A percentile compares a stretch with the other conserved stretches of the same genome.
Evolutionary conservation across 1,140 invertebrate genomes (phyloP).

Genomic region (Drosophila ficusphila): DNA sequence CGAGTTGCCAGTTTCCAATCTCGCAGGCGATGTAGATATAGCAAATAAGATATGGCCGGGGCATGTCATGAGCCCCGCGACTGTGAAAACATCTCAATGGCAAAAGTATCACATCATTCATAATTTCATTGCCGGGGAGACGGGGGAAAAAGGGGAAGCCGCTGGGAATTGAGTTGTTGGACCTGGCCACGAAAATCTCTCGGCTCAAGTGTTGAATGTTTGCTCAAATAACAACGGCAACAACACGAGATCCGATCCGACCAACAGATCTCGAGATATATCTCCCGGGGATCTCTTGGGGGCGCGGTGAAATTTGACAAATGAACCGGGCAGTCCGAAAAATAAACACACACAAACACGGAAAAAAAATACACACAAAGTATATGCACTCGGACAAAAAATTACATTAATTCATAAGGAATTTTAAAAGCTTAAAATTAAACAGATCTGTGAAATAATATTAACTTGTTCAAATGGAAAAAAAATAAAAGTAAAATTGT

Average conservation of each 20-base stretch:
- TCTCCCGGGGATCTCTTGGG: constrained; percentile 55
- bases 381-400: constrained; percentile 1
- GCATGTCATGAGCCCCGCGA: constrained; percentile 77
- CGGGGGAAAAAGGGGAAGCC: background rate
- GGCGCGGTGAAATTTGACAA: constrained; percentile 80
- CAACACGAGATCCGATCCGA: constrained; percentile 42
- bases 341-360: constrained; percentile 29
- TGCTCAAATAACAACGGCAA: constrained; percentile 79
- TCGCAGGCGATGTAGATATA: constrained; percentile 74
- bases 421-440: no score
- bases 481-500: no score
- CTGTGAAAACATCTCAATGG: constrained; percentile 83
- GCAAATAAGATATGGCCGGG: constrained; percentile 81
- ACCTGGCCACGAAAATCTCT: constrained; percentile 80
- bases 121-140: constrained; percentile 73
- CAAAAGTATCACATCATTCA: constrained; percentile 84
- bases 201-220: constrained; percentile 82
- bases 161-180: constrained; percentile 75
- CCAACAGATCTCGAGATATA: constrained; percentile 53
- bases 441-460: no score
- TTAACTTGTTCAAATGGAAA: no score
- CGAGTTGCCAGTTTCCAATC: constrained; percentile 49
- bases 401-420: no score
- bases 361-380: constrained; percentile 3
- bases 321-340: constrained; percentile 64